These are phyloP conservation scores for Macrophya alboannulata DNA, from an alignment of 2,888 invertebrate species.

Conservation along the genomic window DNA sequence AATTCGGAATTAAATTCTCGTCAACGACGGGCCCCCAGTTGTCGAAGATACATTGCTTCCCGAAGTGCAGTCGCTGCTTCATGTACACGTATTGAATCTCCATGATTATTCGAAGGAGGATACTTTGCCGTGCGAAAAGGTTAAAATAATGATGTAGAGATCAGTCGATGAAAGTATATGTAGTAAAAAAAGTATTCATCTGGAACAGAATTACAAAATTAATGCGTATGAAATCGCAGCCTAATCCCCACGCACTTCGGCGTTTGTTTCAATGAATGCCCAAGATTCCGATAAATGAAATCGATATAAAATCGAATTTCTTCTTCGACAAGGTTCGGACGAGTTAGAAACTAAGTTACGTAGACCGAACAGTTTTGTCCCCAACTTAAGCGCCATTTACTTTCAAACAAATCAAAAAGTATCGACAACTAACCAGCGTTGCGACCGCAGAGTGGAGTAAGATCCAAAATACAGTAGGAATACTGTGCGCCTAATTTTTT, in stretches of 20 bases:
- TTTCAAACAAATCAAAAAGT: conserved; percentile 27
- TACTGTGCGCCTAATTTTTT: neutral
- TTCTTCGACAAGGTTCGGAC: conserved; percentile 37
- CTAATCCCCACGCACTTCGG: neutral
- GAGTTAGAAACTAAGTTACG: conserved; percentile 29
- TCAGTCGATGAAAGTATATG: neutral
- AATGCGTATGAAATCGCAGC: neutral
- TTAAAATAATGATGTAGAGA: neutral
- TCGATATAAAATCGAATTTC: conserved; percentile 16
- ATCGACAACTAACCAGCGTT: conserved; percentile 10
- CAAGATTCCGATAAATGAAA: conserved; percentile 17
- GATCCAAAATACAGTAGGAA: neutral
- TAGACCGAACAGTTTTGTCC: neutral
- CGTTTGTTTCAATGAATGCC: conserved; percentile 7
- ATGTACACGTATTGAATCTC: conserved; percentile 84
- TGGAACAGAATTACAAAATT: conserved; percentile 23
- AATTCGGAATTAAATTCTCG: conserved; percentile 76
- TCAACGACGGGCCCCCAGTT: conserved; percentile 82
- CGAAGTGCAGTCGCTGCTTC: conserved; percentile 87
- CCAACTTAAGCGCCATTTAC: neutral
- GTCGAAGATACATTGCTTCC: conserved; percentile 86
- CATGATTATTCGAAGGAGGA: conserved; percentile 72
- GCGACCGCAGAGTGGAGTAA: neutral
- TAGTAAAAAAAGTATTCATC: conserved; percentile 3
- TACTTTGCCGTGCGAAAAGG: neutral